Conservation (phyloP, 2,888 invertebrate genomes). For the Drosophila paranaensis region DNA sequence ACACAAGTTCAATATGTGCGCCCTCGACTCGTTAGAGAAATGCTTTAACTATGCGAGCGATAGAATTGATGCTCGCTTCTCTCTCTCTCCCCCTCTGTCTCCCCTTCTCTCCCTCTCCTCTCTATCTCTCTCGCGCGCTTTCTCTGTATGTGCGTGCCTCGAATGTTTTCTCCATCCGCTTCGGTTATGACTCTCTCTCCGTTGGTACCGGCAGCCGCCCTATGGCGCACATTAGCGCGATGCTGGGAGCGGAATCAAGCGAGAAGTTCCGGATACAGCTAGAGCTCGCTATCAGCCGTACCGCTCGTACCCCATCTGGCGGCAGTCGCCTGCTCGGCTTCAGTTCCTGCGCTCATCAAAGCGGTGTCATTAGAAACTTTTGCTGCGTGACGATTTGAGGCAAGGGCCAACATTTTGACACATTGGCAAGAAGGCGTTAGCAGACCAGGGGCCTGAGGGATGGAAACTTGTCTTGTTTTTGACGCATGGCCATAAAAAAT, state of each 20-base stretch:
- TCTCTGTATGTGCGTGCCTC: constrained; percentile 54
- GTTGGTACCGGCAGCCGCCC: constrained; percentile 22
- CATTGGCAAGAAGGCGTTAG: constrained; percentile 50
- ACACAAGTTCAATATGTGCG: constrained; percentile 49
- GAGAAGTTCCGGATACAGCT: constrained; percentile 53
- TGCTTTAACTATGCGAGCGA: constrained; percentile 60
- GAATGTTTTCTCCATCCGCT: constrained; percentile 67
- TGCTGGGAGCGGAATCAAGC: constrained; percentile 41
- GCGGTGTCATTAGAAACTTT: constrained; percentile 58
- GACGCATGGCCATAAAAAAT: constrained; percentile 75
- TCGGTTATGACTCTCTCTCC: constrained; percentile 27
- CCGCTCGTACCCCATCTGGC: neutral
- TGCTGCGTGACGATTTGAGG: constrained; percentile 59
- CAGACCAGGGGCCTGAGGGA: constrained; percentile 4
- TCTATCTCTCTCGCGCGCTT: neutral
- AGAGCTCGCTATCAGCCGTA: constrained; percentile 27
- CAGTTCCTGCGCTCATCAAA: constrained; percentile 17
- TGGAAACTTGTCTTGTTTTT: constrained; percentile 59
- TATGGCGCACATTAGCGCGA: constrained; percentile 52
- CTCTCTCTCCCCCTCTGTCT: neutral
- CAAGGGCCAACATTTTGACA: constrained; percentile 65
- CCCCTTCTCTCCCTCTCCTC: neutral
- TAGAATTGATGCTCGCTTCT: constrained; percentile 25
- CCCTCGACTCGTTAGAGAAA: constrained; percentile 68
- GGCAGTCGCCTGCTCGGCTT: neutral